Evolutionary conservation across 1,140 invertebrate genomes (phyloP), one percentile per base, ranked within the genome.

Genomic region (Matsumurasca onukii): DNA sequence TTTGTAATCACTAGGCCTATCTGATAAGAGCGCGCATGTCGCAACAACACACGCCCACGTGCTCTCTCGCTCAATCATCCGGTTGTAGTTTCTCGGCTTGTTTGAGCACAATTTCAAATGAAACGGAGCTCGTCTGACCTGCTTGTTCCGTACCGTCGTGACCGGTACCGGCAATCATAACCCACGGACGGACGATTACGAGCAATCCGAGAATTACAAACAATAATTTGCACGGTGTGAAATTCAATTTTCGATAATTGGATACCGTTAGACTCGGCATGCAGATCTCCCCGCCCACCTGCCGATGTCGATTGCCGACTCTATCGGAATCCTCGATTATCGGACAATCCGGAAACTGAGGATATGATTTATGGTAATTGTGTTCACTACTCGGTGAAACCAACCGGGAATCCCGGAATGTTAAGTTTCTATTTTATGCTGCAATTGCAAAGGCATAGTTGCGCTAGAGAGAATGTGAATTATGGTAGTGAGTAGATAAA

Each of bases 181-280:
- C 9, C 39, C 39, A 45, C 9, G 39, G 9, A 45, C n/a, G 9
- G 9, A 52, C 49, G 3, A 13, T 52, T 59, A 13, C 3, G 15
- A 51, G 49, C 55, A 39, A 17, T 39, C 34, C 5, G 34, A 39
- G 34, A 39, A 39, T 39, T 39, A 39, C 34, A 39, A 39, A 39
- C 34, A 39, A 39, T 39, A 39, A 39, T 39, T 39, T 39, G 17
- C 34, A 39, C 34, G 34, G 34, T 59, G 55, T n/a, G 55, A 59
- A 59, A 59, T 59, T 59, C 55, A 59, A 59, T 59, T 59, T 59
- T n/a, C 55, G 25, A 27, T 39, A 39, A 39, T 29, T 24, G 55
- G 24, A 5, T 25, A 25, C 55, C 55, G 55, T 59, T 59, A 24
- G 22, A 12, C 49, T 24, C 49, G 13, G 49, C n/a, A 52, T 52